A percentile compares a stretch with the other conserved stretches of the same genome.
Evolutionary conservation across 2,797 vertebrate species (phyloP).

Genomic region (Cygnus olor): DNA sequence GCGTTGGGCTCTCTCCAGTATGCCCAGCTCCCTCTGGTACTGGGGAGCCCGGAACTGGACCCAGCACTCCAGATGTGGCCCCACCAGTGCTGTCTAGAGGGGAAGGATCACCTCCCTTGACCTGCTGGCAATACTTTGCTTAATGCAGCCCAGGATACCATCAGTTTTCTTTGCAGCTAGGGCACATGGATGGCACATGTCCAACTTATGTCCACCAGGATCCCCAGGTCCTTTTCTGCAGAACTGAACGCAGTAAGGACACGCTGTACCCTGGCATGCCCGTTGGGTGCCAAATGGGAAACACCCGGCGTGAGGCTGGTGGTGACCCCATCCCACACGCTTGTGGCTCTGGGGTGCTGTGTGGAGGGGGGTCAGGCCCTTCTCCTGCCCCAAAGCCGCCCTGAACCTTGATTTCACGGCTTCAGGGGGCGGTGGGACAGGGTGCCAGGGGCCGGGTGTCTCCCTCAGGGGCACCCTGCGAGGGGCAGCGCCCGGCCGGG

Average conservation of each 20-base stretch:
- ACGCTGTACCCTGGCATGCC: accelerated
- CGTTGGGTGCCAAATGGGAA: not conserved
- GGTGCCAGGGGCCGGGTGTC: not conserved
- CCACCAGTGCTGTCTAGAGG: too few relatives aligned
- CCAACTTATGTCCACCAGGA: too few relatives aligned
- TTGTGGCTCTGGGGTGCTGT: not conserved
- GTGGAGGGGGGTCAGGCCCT: not conserved
- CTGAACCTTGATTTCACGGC: accelerated
- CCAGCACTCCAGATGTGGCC: not conserved
- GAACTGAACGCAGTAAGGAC: not conserved
- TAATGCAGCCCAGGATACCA: too few relatives aligned
- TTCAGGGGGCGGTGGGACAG: not conserved
- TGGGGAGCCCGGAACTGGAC: not conserved
- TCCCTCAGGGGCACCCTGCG: not conserved
- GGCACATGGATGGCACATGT: too few relatives aligned
- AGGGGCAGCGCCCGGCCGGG: not conserved
- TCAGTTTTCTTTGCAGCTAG: too few relatives aligned
- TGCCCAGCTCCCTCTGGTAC: not conserved
- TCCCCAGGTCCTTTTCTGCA: too few relatives aligned
- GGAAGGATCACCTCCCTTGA: too few relatives aligned
- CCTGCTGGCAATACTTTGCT: too few relatives aligned
- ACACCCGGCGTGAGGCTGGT: not conserved
- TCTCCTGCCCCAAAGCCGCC: not conserved
- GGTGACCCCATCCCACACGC: not conserved
- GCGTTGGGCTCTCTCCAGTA: too few relatives aligned